Evolutionary conservation across 2,888 invertebrate genomes (phyloP), one percentile per base, ranked within the genome.

Genomic region (Polymixis flavicincta): DNA sequence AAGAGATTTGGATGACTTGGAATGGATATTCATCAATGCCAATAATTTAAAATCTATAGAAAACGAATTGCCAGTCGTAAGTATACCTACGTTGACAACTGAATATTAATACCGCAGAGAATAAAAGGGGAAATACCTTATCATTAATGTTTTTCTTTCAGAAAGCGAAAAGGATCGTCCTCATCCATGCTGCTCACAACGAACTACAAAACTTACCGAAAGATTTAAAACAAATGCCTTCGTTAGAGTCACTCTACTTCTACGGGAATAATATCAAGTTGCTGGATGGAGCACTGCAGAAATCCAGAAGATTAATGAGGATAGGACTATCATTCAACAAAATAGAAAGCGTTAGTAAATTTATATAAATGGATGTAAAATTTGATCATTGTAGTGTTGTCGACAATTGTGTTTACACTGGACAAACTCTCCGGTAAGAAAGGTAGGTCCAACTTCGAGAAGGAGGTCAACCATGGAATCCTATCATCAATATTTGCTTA

Each of bases 11-110:
- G 97, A 97, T 79, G 97, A 98, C 79, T 94, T 98, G 78, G 97
- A 98, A 89, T 98, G 98, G 97, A 96, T 98, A 66, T 98, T 98
- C 86, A 97, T 98, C 68, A 98, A 98, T 90, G 97, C 97, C 73
- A 98, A 98, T 92, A 97, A 98, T 86, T 95, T 98, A 75, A 97
- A 97, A 77, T 97, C 97, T 48, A 95, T 98, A 87, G 98, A 98
- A 66, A 97, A 97, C 64, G 98, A 98, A 93, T 92, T 98, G 80
- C 98, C 98, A 4, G 96, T 97, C 82, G 97, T 97, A 90, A 97
- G 97, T 86, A 74, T 89, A 57, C 11, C 37, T 25, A 13, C 4
- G 6, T 32, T 32, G 13, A 22, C 5, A 19, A 28, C 90, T 70
- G 48, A 78, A 25, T 42, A 70, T 52, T 52, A 42, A 72, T 59